These are phyloP conservation scores for Actinia equina DNA, from an alignment of 64 coral and sea anemone genomes.

Conservation along the genomic window DNA sequence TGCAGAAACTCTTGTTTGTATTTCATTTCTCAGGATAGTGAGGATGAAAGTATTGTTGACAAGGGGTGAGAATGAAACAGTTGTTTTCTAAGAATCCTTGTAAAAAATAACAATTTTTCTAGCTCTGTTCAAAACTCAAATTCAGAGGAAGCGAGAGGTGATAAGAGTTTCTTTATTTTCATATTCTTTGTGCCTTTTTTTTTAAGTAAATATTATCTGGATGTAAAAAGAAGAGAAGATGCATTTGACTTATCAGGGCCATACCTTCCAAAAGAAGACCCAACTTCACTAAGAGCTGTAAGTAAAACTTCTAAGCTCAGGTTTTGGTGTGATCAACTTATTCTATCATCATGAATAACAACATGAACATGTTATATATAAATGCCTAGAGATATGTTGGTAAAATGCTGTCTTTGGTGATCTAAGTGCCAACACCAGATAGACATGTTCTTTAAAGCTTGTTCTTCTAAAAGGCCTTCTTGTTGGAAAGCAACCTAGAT, in stretches of 20 bases:
- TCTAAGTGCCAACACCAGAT: too few relatives aligned
- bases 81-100: not conserved
- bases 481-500: too few relatives aligned
- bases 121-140: not conserved
- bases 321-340: too few relatives aligned
- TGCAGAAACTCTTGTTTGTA: slow-evolving; percentile 73
- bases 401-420: too few relatives aligned
- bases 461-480: too few relatives aligned
- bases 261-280: slow-evolving; percentile 75
- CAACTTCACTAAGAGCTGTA: slow-evolving; percentile 77
- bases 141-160: not conserved
- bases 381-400: too few relatives aligned
- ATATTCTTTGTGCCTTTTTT: not conserved
- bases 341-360: too few relatives aligned
- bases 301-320: slow-evolving; percentile 4
- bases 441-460: too few relatives aligned
- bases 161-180: not conserved
- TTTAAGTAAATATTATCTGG: slow-evolving; percentile 96
- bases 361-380: too few relatives aligned
- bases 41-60: slow-evolving; percentile 40
- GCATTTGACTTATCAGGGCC: slow-evolving; percentile 95
- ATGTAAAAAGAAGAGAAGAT: slow-evolving; percentile 97
- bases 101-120: not conserved
- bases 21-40: slow-evolving; percentile 63
- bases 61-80: not conserved